phyloP scores from a whole-genome alignment of 2,888 invertebrate species.

The Cetonia aurata region DNA sequence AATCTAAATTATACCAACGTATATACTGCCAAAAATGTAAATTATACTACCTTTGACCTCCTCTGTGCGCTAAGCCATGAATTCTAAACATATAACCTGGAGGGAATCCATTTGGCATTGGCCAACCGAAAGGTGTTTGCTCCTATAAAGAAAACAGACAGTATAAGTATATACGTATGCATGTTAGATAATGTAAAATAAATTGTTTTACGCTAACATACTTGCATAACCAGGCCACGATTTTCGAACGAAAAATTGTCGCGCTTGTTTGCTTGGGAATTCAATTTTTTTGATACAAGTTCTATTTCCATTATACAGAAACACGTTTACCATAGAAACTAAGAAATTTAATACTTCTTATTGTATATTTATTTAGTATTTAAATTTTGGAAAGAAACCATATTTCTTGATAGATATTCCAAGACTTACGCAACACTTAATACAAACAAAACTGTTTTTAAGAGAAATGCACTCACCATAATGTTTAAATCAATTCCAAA shows the following conservation, averaged over 20 bases:
- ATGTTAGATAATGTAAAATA: no score
- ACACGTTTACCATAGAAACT: neutral
- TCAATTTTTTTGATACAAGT: no score
- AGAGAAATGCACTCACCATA: constrained; percentile 13
- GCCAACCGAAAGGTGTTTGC: constrained; percentile 16
- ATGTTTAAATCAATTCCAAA: neutral
- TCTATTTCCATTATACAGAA: no score
- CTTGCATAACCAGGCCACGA: no score
- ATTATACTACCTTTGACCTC: constrained; percentile 32
- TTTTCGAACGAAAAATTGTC: no score
- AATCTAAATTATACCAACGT: constrained; percentile 17
- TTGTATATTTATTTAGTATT: no score
- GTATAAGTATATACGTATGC: no score
- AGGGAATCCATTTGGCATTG: constrained; percentile 25
- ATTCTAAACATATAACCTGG: constrained; percentile 37
- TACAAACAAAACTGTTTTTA: no score
- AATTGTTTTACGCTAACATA: no score
- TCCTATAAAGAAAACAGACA: constrained; percentile 2
- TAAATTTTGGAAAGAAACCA: neutral
- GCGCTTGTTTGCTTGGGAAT: no score
- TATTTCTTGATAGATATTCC: neutral
- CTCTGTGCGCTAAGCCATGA: constrained; percentile 24
- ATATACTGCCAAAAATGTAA: neutral
- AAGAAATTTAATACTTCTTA: neutral
- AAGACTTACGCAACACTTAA: neutral